phyloP scores from a whole-genome alignment of 2,888 invertebrate species.

The Cylindroiulus punctatus region DNA sequence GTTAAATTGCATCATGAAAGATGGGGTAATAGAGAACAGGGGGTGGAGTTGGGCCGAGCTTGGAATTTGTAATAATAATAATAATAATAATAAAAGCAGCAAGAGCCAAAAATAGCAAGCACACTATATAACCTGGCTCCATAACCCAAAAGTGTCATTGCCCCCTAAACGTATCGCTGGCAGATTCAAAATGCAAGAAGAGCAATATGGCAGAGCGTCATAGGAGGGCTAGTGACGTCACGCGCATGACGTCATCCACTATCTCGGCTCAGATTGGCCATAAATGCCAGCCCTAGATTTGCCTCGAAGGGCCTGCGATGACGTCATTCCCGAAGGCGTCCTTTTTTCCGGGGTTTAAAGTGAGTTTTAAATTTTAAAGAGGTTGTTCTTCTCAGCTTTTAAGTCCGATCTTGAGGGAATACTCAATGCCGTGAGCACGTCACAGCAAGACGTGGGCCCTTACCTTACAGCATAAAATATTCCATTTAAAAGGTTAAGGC shows the following conservation, averaged over 20 bases:
- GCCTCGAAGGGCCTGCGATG: background rate
- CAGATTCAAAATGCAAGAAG: background rate
- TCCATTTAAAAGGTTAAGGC: too few species aligned
- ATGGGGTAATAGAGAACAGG: background rate
- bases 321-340: constrained; percentile 19
- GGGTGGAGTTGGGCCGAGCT: background rate
- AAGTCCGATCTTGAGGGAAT: background rate
- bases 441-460: too few species aligned
- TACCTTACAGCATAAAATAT: too few species aligned
- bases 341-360: background rate
- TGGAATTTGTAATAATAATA: constrained; percentile 19
- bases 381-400: background rate
- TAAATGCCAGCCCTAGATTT: constrained; percentile 7
- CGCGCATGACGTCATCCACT: background rate
- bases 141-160: constrained; percentile 34
- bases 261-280: background rate
- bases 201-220: background rate
- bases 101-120: constrained; percentile 15
- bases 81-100: background rate
- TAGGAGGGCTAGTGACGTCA: background rate
- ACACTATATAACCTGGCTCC: constrained; percentile 1
- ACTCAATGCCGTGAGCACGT: background rate
- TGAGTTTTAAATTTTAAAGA: background rate
- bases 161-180: constrained; percentile 20
- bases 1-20: background rate